Percentiles rank a stretch among this genome's conserved stretches.
phyloP scores from a whole-genome alignment of 2,797 vertebrate genomes.

The Gephyroberyx darwinii region DNA sequence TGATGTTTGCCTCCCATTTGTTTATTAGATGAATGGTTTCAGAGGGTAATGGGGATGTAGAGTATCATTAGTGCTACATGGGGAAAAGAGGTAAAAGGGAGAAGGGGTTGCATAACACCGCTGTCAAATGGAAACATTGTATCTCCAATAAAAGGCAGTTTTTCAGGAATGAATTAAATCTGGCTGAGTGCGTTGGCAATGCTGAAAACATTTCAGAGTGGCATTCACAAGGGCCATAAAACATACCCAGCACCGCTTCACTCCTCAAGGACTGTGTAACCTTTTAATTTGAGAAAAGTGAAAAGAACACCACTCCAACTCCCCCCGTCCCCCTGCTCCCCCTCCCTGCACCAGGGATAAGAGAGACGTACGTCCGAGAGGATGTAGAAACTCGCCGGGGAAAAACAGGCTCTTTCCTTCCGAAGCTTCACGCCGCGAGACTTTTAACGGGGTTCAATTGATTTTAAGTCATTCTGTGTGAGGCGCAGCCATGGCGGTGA shows the following conservation, averaged over 20 bases:
- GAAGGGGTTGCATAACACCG: background rate
- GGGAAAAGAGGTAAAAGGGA: slow-evolving; percentile 4
- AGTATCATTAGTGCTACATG: background rate
- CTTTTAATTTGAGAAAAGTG: slow-evolving; percentile 39
- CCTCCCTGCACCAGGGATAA: background rate
- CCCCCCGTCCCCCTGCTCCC: background rate
- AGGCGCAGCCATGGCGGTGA: slow-evolving; percentile 37
- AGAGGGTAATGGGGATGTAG: slow-evolving; percentile 17
- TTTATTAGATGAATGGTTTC: slow-evolving; percentile 32
- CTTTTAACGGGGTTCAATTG: slow-evolving; percentile 45
- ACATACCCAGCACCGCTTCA: background rate
- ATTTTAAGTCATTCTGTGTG: slow-evolving; percentile 48
- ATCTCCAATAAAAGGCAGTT: slow-evolving; percentile 5
- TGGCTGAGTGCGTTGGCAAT: background rate
- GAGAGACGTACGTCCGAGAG: slow-evolving; percentile 28
- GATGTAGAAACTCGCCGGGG: slow-evolving; percentile 26
- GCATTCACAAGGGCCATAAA: slow-evolving; percentile 19
- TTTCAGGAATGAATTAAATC: background rate
- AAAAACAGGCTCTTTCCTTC: slow-evolving; percentile 34
- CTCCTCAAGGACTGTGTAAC: slow-evolving; percentile 17
- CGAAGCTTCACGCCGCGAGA: slow-evolving; percentile 35
- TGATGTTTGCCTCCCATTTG: slow-evolving; percentile 9
- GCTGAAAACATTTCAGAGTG: background rate
- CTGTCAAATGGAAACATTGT: background rate
- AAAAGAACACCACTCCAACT: background rate